Base-by-base conservation (phyloP, 1,140 invertebrate species). In the Vollenhovia emeryi region DNA sequence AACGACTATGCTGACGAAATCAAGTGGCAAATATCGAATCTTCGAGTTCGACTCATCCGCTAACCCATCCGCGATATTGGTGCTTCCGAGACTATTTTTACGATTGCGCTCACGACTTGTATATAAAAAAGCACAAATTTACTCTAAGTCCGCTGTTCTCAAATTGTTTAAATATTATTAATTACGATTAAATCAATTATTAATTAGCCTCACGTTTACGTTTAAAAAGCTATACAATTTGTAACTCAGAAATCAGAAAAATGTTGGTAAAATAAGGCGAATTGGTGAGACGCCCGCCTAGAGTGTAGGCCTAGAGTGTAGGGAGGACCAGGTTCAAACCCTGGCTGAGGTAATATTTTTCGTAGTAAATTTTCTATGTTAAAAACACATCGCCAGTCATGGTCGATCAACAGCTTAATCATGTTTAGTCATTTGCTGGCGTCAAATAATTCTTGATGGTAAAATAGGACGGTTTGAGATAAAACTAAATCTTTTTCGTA, bases 11-110 rank as follows among this genome's bases (percentile, higher is more conserved):
- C 48, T 57, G 78, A 71, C 64, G 64, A 71, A 57, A 40, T 24
- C 7, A 82, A 73, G 36, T 73, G 50, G 66, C 36, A 73, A 71
- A 73, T 82, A 73, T 73, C 78, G 50, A 80, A 69, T 79, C 64
- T 69, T 69, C 36, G 15, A 71, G 33, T 55, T 6, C 36, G 36
- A 36, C 36, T 82, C 36, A 73, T 59, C 13, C 36, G 27, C n/a
- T 82, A 82, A 82, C 73, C 36, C 24, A 43, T 71, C 36, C 2
- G n/a, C 4, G 9, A 57, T 59, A 82, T 82, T 71, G 36, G 73
- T 71, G 24, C 59, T 71, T 59, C 11, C 18, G 4, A 33, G 18
- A 33, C 24, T 71, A 82, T 57, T 71, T 82, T 45, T 57, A 52
- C 24, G 33, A 80, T 8, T 79, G 15, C 66, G 48, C 27, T 66